Conservation (phyloP, 2,888 invertebrate genomes). For the Drosophila rellima region DNA sequence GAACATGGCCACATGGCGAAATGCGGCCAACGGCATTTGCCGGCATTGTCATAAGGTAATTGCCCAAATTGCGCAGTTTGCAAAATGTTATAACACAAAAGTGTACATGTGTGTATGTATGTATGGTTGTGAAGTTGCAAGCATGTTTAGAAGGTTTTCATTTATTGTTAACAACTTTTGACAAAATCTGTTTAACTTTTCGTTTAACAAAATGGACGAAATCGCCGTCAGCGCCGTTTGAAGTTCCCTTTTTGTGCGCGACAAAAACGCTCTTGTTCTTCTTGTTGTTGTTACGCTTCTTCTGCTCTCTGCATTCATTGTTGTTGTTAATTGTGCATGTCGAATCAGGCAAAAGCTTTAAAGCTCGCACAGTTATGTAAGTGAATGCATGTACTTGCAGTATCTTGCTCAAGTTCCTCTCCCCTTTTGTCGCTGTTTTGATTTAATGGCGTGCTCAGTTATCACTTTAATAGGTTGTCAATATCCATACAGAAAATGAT, state of each 20-base stretch:
- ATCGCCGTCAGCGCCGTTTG: slow-evolving; percentile 29
- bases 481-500: slow-evolving; percentile 60
- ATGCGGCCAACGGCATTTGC: slow-evolving; percentile 11
- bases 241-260: slow-evolving; percentile 15
- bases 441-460: slow-evolving; percentile 64
- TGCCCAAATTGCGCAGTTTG: slow-evolving; percentile 19
- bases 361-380: slow-evolving; percentile 19
- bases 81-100: slow-evolving; percentile 25
- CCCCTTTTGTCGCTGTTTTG: slow-evolving; percentile 51
- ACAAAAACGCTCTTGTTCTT: slow-evolving; percentile 21
- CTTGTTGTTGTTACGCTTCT: slow-evolving; percentile 9
- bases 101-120: slow-evolving; percentile 1
- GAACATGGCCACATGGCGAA: slow-evolving; percentile 8
- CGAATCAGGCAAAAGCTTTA: slow-evolving; percentile 26
- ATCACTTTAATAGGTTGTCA: slow-evolving; percentile 79
- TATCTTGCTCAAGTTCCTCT: slow-evolving; percentile 16
- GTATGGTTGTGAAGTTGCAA: slow-evolving; percentile 9
- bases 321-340: slow-evolving; percentile 38
- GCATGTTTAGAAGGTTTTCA: slow-evolving; percentile 33
- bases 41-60: slow-evolving; percentile 16
- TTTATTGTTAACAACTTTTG: slow-evolving; percentile 46
- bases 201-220: slow-evolving; percentile 19
- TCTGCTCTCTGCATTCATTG: slow-evolving; percentile 8
- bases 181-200: slow-evolving; percentile 25
- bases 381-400: neutral